phyloP scores from a whole-genome alignment of 2,797 vertebrate species.

The Danio tinwini region DNA sequence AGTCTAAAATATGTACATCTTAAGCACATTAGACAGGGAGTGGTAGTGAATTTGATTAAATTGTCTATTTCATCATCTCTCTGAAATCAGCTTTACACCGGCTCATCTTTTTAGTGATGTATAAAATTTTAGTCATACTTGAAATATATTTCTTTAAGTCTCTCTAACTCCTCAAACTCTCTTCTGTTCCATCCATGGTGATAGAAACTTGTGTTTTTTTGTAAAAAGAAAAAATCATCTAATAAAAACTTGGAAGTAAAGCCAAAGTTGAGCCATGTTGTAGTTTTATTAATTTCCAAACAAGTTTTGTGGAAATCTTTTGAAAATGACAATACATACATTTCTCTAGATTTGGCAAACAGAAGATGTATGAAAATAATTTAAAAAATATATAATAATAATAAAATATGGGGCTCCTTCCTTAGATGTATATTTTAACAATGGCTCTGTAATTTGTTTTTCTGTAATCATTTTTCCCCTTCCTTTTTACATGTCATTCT shows the following conservation, averaged over 20 bases:
- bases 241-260: neutral
- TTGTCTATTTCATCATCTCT: neutral
- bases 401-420: no score
- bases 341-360: no score
- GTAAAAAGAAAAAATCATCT: neutral
- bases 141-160: neutral
- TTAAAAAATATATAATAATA: no score
- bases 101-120: neutral
- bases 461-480: no score
- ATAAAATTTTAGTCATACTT: neutral
- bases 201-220: neutral
- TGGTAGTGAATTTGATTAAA: slow-evolving; percentile 9
- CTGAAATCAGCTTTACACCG: neutral
- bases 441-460: no score
- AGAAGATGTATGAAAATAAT: no score
- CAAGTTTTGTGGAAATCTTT: neutral
- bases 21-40: neutral
- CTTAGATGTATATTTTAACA: no score
- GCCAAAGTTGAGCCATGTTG: no score
- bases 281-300: neutral
- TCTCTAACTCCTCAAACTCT: neutral
- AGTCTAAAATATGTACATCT: slow-evolving; percentile 13
- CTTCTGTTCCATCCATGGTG: neutral
- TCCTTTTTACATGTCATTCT: no score
- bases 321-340: no score